These are phyloP conservation scores for Ichneumoninae sp. DNA, from an alignment of 2,888 invertebrate species.

Conservation along the genomic window DNA sequence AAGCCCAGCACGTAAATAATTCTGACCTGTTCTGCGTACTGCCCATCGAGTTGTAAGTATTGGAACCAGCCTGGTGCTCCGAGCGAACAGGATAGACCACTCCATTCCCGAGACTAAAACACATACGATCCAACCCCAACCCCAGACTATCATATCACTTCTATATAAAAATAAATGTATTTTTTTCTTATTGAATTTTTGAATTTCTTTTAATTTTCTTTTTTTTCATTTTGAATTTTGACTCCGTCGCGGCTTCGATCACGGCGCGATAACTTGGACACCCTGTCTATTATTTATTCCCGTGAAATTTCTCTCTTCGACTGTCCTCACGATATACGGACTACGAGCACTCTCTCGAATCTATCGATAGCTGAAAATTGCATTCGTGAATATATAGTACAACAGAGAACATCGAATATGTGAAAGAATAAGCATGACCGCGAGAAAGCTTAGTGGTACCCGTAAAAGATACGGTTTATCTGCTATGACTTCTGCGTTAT, in stretches of 20 bases:
- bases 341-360: not conserved
- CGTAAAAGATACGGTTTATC: conserved; percentile 20
- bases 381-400: conserved; percentile 22
- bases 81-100: conserved; percentile 93
- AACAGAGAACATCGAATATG: conserved; percentile 47
- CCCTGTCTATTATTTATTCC: not conserved
- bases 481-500: conserved; percentile 37
- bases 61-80: conserved; percentile 88
- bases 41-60: conserved; percentile 95
- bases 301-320: not conserved
- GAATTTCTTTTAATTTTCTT: not conserved
- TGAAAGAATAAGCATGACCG: conserved; percentile 43
- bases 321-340: not conserved
- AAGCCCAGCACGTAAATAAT: conserved; percentile 72
- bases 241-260: not conserved
- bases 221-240: not conserved
- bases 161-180: conserved; percentile 20
- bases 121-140: conserved; percentile 78
- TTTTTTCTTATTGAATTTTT: conserved; percentile 34
- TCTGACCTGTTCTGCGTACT: conserved; percentile 94
- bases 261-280: not conserved
- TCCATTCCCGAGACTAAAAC: conserved; percentile 95
- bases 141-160: conserved; percentile 59
- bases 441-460: conserved; percentile 63
- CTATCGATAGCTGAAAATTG: conserved; percentile 25